Evolutionary conservation across 2,888 invertebrate genomes (phyloP).

Genomic region (Hydroisotoma schaefferi): DNA sequence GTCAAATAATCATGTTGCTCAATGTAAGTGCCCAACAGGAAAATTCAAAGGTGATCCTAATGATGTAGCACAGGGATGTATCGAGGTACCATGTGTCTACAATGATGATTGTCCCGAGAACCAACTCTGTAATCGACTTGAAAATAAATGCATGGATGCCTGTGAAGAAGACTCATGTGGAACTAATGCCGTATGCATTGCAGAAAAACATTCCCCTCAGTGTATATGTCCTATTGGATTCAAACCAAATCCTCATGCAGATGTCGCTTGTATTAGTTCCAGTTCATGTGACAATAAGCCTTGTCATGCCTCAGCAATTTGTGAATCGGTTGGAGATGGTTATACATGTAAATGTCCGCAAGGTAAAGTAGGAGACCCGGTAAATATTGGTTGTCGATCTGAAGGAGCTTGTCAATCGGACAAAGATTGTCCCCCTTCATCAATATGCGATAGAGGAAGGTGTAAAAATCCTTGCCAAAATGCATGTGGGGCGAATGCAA

Average conservation of each 20-base stretch:
- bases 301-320: slow-evolving; percentile 76
- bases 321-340: slow-evolving; percentile 63
- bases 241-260: slow-evolving; percentile 75
- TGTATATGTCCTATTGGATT: slow-evolving; percentile 86
- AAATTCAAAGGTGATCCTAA: slow-evolving; percentile 81
- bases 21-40: slow-evolving; percentile 73
- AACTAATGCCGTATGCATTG: slow-evolving; percentile 79
- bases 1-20: slow-evolving; percentile 82
- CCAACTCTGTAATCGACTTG: slow-evolving; percentile 76
- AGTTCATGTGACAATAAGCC: slow-evolving; percentile 53
- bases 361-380: slow-evolving; percentile 72
- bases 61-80: slow-evolving; percentile 67
- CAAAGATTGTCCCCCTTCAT: slow-evolving; percentile 70
- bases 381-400: slow-evolving; percentile 68
- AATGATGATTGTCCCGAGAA: slow-evolving; percentile 69
- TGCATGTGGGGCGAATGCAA: slow-evolving; percentile 75
- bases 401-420: slow-evolving; percentile 74
- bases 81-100: slow-evolving; percentile 73
- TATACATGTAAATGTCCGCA: slow-evolving; percentile 75
- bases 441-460: slow-evolving; percentile 66
- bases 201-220: slow-evolving; percentile 73
- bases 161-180: slow-evolving; percentile 81
- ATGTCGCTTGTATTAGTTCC: slow-evolving; percentile 67
- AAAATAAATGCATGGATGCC: slow-evolving; percentile 75
- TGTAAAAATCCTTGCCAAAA: slow-evolving; percentile 79